Evolutionary conservation across 2,888 invertebrate species (phyloP).

Genomic region (Athripsodes cinereus): DNA sequence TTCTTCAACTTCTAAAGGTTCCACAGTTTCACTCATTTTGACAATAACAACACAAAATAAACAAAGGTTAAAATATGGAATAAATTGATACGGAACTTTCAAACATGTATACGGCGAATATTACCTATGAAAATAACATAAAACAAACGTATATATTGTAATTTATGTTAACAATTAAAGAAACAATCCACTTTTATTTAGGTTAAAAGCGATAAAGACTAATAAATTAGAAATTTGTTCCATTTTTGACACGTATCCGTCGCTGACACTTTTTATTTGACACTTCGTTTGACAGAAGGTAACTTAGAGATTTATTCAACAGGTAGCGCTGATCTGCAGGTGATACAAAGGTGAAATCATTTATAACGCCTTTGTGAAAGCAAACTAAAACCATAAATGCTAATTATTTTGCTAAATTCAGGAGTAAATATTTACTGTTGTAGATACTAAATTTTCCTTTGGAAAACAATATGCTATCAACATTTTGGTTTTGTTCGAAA

Average conservation of each 20-base stretch:
- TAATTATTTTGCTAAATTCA: no score
- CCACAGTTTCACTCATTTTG: constrained; percentile 28
- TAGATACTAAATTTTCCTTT: no score
- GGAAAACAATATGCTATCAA: no score
- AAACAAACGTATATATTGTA: no score
- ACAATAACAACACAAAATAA: constrained; percentile 2
- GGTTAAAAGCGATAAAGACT: not conserved
- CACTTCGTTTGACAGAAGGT: not conserved
- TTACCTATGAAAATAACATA: no score
- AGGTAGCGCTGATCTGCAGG: not conserved
- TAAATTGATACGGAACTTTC: not conserved
- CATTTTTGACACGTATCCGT: not conserved
- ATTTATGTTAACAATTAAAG: not conserved
- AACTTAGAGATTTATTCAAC: not conserved
- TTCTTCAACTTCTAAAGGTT: constrained; percentile 42
- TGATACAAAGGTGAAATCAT: not conserved
- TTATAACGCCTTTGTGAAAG: no score
- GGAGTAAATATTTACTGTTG: no score
- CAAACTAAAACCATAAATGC: no score
- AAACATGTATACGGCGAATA: no score
- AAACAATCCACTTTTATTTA: not conserved
- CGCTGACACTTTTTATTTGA: not conserved
- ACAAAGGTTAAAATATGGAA: not conserved
- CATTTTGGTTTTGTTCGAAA: no score
- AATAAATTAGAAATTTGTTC: not conserved